These are phyloP conservation scores for Bombus ignitus DNA, from an alignment of 1,140 invertebrate genomes.

Conservation along the genomic window DNA sequence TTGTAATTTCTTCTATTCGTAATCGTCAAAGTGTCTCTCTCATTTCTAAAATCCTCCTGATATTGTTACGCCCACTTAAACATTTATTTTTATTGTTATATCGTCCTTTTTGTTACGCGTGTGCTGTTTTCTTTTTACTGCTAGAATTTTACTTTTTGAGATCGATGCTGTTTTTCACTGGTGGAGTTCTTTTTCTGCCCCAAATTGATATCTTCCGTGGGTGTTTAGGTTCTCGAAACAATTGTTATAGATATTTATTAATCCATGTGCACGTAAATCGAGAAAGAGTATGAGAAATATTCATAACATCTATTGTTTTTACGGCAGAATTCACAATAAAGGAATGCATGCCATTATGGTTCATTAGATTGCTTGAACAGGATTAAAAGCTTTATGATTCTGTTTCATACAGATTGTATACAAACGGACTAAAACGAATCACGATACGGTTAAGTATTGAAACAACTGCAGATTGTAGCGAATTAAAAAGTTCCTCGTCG, in stretches of 20 bases:
- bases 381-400: conserved; percentile 11
- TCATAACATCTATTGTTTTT: conserved; percentile 13
- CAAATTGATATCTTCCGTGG: not conserved
- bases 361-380: conserved; percentile 14
- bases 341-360: conserved; percentile 19
- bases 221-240: not conserved
- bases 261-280: not conserved
- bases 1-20: not conserved
- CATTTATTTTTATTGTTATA: not conserved
- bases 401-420: conserved; percentile 3
- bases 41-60: not conserved
- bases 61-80: not conserved
- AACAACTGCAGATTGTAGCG: not conserved
- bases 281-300: not conserved
- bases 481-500: not conserved
- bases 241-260: not conserved
- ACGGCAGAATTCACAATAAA: not conserved
- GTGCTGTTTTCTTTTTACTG: not conserved
- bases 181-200: not conserved
- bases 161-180: not conserved
- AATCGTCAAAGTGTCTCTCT: not conserved
- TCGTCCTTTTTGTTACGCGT: not conserved
- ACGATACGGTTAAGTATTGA: not conserved
- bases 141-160: not conserved
- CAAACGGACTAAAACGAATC: not conserved